Percentiles rank a stretch among this genome's conserved stretches.
Conservation (phyloP, 2,113 vertebrate species). For the Lagopus muta region DNA sequence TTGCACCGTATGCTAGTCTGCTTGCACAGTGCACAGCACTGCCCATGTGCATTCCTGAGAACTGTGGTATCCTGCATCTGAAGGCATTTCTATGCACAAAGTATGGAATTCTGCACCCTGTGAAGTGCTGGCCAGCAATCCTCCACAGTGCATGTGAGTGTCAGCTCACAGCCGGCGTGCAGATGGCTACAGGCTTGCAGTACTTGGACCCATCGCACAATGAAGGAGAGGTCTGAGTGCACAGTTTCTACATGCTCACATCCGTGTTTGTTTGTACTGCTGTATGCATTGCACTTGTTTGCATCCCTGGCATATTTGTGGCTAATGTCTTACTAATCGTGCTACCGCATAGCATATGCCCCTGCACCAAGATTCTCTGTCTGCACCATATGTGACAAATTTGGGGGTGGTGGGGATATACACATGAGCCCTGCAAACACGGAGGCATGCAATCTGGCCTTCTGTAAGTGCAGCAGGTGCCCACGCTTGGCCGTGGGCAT, state of each 20-base stretch:
- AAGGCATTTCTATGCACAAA: fast-evolving
- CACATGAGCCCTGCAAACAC: not conserved
- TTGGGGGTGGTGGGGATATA: not conserved
- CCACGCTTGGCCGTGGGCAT: not conserved
- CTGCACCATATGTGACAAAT: slow-evolving; percentile 2
- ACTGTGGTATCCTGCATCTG: not conserved
- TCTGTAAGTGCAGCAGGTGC: not conserved
- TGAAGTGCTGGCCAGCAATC: not conserved
- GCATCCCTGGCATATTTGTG: not conserved
- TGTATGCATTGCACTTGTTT: not conserved
- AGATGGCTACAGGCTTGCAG: not conserved
- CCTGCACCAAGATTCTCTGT: not conserved
- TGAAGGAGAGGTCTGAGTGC: not conserved
- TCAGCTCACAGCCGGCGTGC: not conserved
- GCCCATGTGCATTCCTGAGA: not conserved
- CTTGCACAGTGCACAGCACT: not conserved
- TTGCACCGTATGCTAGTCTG: not conserved
- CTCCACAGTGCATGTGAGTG: fast-evolving
- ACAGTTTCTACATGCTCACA: not conserved
- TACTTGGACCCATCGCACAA: fast-evolving
- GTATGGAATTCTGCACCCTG: not conserved
- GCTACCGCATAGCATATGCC: not conserved
- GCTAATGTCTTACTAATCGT: not conserved
- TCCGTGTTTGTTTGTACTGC: fast-evolving
- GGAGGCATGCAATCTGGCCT: not conserved